A percentile compares a stretch with the other conserved stretches of the same genome.
Conservation (phyloP, 2,888 invertebrate genomes). For the Rhamphomyia laevipes region DNA sequence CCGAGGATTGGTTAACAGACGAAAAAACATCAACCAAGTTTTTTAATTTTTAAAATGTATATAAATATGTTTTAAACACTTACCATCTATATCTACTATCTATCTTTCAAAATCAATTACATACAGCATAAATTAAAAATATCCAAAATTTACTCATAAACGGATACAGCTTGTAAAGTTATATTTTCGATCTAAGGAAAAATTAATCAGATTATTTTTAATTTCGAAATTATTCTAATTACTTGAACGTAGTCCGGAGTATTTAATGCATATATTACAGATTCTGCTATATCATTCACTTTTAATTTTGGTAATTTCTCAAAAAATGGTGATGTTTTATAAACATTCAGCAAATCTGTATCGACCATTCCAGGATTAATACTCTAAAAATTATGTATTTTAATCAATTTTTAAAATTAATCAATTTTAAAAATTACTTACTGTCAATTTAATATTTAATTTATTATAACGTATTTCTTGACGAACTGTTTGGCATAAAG, state of each 20-base stretch:
- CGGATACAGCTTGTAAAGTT: conserved; percentile 27
- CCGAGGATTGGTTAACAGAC: too few species aligned
- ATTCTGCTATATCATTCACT: conserved; percentile 48
- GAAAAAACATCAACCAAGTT: too few species aligned
- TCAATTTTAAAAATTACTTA: conserved; percentile 23
- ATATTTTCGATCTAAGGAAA: conserved; percentile 30
- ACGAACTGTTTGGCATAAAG: conserved; percentile 45
- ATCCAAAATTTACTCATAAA: not conserved
- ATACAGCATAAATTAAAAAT: too few species aligned
- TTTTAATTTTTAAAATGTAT: too few species aligned
- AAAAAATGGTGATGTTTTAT: conserved; percentile 27
- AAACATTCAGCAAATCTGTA: conserved; percentile 41
- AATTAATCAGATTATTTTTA: conserved; percentile 6
- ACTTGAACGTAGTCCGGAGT: conserved; percentile 50
- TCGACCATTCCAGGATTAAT: conserved; percentile 51
- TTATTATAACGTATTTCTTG: conserved; percentile 42
- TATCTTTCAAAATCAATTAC: too few species aligned
- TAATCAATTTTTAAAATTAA: not conserved
- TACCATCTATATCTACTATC: too few species aligned
- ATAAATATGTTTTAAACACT: too few species aligned
- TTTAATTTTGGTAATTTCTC: conserved; percentile 38
- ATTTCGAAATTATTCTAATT: conserved; percentile 7
- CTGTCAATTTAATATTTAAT: conserved; percentile 38
- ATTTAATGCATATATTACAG: conserved; percentile 47
- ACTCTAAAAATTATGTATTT: conserved; percentile 38